A percentile compares a stretch with the other conserved stretches of the same genome.
These are phyloP conservation scores for Mola mola DNA, from an alignment of 2,113 vertebrate genomes.

Conservation along the genomic window DNA sequence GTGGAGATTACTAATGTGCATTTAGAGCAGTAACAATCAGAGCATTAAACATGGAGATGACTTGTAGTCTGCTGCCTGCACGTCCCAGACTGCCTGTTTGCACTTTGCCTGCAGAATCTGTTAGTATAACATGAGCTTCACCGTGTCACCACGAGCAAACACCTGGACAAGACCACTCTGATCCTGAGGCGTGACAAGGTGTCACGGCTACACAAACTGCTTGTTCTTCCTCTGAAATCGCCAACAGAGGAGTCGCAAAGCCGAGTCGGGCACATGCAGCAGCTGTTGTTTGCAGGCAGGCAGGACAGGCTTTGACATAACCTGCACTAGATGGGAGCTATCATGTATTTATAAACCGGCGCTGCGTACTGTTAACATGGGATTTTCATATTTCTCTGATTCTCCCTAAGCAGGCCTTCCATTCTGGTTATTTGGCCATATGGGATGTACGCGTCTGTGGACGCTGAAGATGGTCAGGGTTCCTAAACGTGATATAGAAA, in stretches of 20 bases:
- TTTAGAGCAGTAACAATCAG: no score
- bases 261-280: background rate
- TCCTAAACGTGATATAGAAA: no score
- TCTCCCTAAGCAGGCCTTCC: background rate
- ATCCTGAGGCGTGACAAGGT: slow-evolving; percentile 15
- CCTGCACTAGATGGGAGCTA: background rate
- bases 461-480: no score
- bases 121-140: no score
- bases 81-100: background rate
- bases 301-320: background rate
- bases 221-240: background rate
- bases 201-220: slow-evolving; percentile 1
- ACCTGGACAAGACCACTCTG: background rate
- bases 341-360: no score
- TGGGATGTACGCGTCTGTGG: no score
- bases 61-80: background rate
- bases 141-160: background rate
- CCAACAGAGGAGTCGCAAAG: slow-evolving; percentile 7
- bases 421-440: background rate
- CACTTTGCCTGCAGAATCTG: slow-evolving; percentile 14
- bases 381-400: background rate
- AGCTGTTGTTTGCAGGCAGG: slow-evolving; percentile 13
- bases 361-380: no score
- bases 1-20: no score
- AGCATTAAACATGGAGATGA: no score